phyloP scores from a whole-genome alignment of 2,888 invertebrate species.

The Dastarcus helophoroides region DNA sequence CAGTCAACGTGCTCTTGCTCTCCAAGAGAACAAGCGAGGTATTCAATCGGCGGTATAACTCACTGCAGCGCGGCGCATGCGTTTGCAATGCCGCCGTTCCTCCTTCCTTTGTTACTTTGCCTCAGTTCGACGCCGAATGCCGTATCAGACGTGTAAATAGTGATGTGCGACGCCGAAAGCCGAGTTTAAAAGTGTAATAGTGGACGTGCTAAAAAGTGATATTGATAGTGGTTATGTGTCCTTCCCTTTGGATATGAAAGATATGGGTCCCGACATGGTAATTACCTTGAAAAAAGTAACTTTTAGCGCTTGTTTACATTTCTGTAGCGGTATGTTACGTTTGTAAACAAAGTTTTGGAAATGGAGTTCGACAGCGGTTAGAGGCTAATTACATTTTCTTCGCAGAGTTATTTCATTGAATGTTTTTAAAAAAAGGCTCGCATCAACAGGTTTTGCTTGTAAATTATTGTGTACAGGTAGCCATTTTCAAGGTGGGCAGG shows the following conservation, averaged over 20 bases:
- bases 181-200: slow-evolving; percentile 22
- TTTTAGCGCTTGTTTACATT: slow-evolving; percentile 7
- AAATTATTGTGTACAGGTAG: slow-evolving; percentile 48
- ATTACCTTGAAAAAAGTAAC: slow-evolving; percentile 20
- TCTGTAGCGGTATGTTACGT: too few species aligned
- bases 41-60: slow-evolving; percentile 7
- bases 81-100: too few species aligned
- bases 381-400: slow-evolving; percentile 4
- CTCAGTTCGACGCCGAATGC: slow-evolving; percentile 32
- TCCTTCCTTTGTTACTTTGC: slow-evolving; percentile 18
- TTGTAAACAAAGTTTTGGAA: too few species aligned
- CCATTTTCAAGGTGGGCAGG: slow-evolving; percentile 37
- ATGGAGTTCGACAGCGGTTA: neutral
- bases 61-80: slow-evolving; percentile 29
- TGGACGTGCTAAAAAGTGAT: slow-evolving; percentile 17
- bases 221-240: slow-evolving; percentile 20
- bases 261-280: slow-evolving; percentile 75
- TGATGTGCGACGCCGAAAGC: slow-evolving; percentile 36
- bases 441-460: slow-evolving; percentile 48
- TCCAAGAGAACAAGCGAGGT: neutral
- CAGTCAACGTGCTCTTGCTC: too few species aligned
- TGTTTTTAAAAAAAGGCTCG: slow-evolving; percentile 15
- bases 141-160: slow-evolving; percentile 26
- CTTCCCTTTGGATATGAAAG: slow-evolving; percentile 45
- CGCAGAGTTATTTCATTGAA: slow-evolving; percentile 8